Base-by-base conservation (phyloP, 2,888 invertebrate species). In the Andrena marginata region DNA sequence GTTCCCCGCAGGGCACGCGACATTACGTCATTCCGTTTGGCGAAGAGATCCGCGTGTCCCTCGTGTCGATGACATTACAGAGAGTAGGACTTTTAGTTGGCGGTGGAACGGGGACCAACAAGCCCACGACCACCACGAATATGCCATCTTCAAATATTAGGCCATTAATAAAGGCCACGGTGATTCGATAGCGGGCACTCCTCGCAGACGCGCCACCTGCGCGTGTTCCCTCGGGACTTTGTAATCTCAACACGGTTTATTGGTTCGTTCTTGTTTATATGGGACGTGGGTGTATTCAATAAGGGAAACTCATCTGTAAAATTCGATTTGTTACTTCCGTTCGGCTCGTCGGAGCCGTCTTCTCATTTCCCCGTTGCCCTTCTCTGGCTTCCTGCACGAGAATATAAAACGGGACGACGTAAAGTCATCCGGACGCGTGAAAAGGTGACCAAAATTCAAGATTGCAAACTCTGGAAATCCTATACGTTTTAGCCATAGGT, bases 101-200 rank as follows among this genome's bases (percentile, higher is more conserved):
- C 23, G 71, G 73, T 72, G 48, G 65, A 75, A 74, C 84, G 79
- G 78, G 86, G 85, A 85, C 82, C 90, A 89, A 91, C 91, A 92
- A 92, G 90, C 90, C 90, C 88, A 88, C 87, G 87, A 86, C 87
- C 87, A 89, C 72, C 77, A 83, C 89, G 90, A 89, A 91, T 92
- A 92, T 92, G 91, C 92, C 91, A 88, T 93, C 92, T 89, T 92
- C 94, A 94, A 94, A 94, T 93, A 94, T 94, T 94, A 91, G 92
- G 87, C 93, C 92, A 94, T 94, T 94, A 94, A 94, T 94, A 93
- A 93, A 93, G 92, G 85, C 91, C 91, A 90, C 90, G 90, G 89
- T 89, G 91, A 90, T 92, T 92, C 91, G 90, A 93, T 91, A 90
- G 92, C 87, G 90, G 87, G 80, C 85, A 82, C 87, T 88, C 83